Conservation (phyloP, 37 sponge, comb jelly and placozoan species). For the Eunapius fragilis region DNA sequence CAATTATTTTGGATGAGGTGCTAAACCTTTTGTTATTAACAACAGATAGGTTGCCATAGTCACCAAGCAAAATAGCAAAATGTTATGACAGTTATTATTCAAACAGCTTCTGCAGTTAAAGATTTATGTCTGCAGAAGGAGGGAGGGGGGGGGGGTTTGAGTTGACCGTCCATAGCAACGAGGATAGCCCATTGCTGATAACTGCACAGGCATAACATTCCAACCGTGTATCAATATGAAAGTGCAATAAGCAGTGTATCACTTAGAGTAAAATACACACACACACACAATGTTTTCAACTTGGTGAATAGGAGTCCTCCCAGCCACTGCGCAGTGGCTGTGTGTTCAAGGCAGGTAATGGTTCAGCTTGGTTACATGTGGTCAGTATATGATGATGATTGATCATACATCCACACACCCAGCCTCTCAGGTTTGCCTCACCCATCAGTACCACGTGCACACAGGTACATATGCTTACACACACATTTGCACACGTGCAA, state of each 20-base stretch:
- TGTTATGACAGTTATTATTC: background rate
- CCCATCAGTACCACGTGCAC: background rate
- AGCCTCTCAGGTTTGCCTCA: slow-evolving; percentile 11
- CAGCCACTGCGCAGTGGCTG: too few relatives aligned
- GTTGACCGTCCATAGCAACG: background rate
- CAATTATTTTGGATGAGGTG: background rate
- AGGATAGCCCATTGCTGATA: background rate
- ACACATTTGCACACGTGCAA: background rate
- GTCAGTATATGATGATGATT: too few relatives aligned
- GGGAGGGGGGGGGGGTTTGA: too few relatives aligned
- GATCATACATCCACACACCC: background rate
- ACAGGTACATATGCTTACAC: slow-evolving; percentile 3
- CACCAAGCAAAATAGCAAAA: background rate
- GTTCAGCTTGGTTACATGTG: too few relatives aligned
- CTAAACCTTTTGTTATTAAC: background rate
- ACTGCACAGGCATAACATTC: background rate
- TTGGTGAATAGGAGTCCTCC: too few relatives aligned
- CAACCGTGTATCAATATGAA: background rate
- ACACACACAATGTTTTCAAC: too few relatives aligned
- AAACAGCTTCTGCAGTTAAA: background rate
- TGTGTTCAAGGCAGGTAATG: too few relatives aligned
- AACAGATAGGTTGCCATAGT: background rate
- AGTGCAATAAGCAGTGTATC: too few relatives aligned
- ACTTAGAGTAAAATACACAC: background rate
- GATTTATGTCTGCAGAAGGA: background rate